Evolutionary conservation across 2,888 invertebrate species (phyloP).

Genomic region (Macrophya alboannulata): DNA sequence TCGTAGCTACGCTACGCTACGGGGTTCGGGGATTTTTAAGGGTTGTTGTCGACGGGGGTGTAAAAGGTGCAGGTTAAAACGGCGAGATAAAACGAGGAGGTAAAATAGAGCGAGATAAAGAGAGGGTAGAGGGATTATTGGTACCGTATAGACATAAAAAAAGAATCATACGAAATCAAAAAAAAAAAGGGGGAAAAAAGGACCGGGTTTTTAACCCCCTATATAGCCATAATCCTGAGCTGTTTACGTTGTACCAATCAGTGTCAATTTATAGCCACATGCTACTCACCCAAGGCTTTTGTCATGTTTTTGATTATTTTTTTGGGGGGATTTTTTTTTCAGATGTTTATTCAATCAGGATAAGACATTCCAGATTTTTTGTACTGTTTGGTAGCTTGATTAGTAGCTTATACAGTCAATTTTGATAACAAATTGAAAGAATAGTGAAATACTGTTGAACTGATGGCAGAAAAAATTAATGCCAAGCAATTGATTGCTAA

Average conservation of each 20-base stretch:
- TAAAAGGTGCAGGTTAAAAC: not conserved
- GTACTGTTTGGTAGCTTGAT: not conserved
- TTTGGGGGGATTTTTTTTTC: not conserved
- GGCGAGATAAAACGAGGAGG: not conserved
- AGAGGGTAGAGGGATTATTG: constrained; percentile 6
- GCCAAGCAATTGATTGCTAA: too few relatives aligned
- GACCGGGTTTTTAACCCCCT: not conserved
- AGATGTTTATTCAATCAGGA: not conserved
- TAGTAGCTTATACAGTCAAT: not conserved
- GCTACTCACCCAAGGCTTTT: not conserved
- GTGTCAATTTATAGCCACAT: constrained; percentile 28
- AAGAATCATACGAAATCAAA: too few relatives aligned
- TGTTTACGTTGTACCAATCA: constrained; percentile 44
- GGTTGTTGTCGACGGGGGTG: constrained; percentile 32
- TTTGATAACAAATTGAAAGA: not conserved
- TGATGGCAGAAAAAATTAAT: too few relatives aligned
- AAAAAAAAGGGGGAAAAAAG: not conserved
- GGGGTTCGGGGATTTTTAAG: constrained; percentile 9
- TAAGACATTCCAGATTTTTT: not conserved
- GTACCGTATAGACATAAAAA: not conserved
- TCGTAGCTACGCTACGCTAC: constrained; percentile 13
- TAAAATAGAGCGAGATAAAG: not conserved
- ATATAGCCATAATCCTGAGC: constrained; percentile 3
- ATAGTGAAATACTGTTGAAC: not conserved
- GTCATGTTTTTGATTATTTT: not conserved